Base-by-base conservation (phyloP, 1,140 invertebrate genomes). In the Melitaea cinxia region DNA sequence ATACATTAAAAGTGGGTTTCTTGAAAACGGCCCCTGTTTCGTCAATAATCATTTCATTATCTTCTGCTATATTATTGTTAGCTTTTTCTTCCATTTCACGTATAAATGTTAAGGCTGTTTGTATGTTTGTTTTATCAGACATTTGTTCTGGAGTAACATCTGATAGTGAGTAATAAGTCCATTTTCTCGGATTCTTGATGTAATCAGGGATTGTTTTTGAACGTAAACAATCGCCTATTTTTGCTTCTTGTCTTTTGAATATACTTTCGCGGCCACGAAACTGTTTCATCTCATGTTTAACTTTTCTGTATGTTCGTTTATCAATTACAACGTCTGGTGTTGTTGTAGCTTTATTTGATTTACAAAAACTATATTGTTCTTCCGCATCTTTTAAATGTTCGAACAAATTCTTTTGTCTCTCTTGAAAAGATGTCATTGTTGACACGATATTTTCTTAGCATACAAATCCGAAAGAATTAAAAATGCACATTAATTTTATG, bases 191-290 rank as follows among this genome's bases (percentile, higher is more conserved):
- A 88, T 96, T 95, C 68, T 91, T 93, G 63, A 94, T 92, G 77
- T 94, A 94, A 70, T 95, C 95, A 15, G 95, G 95, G 24, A 94
- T 89, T 33, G 78, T 85, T 62, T 91, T 88, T 3, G 90, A 72
- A 49, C 90, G 84, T 21, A 93, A 78, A 63, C 93, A 93, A 28
- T 92, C 82, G 7, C 91, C 89, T 19, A 94, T 91, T 33, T 94
- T 93, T 28, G 92, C 90, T 78, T 94, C 93, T 4, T 94, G 94
- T 67, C 93, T 91, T 83, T 96, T 96, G 58, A 95, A 96, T 65
- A 96, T 95, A 79, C 95, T 96, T 76, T 96, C 94, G 77, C 93
- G 93, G 3, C 95, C 94, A 65, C 93, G 92, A 77, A 94, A 93
- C 35, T 93, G 92, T 67, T 92, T 93, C 64, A 92, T 92, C 74